phyloP scores from a whole-genome alignment of 2,113 vertebrate genomes.

The Thymallus thymallus region DNA sequence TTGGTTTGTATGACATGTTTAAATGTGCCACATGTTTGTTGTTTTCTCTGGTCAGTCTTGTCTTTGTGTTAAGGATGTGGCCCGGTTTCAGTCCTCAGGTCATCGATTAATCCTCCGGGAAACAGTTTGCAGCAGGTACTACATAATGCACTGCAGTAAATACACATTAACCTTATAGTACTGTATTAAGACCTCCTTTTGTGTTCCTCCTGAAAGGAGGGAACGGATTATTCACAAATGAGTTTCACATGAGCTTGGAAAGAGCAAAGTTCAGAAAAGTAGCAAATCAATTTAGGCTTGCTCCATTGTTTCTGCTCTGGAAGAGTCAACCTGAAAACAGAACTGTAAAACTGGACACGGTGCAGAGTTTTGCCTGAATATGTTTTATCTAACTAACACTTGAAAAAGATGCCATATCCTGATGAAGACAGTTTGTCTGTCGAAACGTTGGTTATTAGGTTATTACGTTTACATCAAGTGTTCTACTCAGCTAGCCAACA shows the following conservation, averaged over 20 bases:
- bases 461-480: no score
- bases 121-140: background rate
- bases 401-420: no score
- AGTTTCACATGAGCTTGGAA: background rate
- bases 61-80: constrained; percentile 2
- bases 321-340: background rate
- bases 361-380: background rate
- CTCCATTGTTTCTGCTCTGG: background rate
- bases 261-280: background rate
- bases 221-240: background rate
- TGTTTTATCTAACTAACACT: background rate
- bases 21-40: background rate
- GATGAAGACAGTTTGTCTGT: no score
- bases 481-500: no score
- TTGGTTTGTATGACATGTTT: no score
- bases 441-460: no score
- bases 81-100: background rate
- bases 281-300: background rate
- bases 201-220: background rate
- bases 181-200: background rate
- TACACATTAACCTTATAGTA: background rate
- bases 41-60: background rate
- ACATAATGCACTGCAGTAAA: background rate
- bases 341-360: background rate
- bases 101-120: background rate